These are phyloP conservation scores for Eupithecia dodoneata DNA, from an alignment of 2,888 invertebrate species.

Conservation along the genomic window DNA sequence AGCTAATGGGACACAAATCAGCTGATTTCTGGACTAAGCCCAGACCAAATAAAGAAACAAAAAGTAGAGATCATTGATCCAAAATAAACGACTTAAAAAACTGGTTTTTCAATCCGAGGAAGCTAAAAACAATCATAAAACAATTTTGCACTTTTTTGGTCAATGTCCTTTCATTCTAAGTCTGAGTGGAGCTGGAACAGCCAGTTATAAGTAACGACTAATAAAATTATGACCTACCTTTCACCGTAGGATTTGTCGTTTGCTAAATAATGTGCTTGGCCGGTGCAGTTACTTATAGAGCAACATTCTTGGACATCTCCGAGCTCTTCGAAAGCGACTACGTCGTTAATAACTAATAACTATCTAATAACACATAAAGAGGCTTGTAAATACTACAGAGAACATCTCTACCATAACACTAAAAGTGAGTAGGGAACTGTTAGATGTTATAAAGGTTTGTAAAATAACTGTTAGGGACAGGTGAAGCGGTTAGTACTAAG, in stretches of 20 bases:
- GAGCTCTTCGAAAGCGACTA: constrained; percentile 42
- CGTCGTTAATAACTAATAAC: constrained; percentile 47
- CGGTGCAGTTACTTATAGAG: constrained; percentile 46
- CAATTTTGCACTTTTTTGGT: constrained; percentile 34
- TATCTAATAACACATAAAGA: constrained; percentile 36
- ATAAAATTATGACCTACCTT: constrained; percentile 47
- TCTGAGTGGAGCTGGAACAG: constrained; percentile 17
- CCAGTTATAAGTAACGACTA: constrained; percentile 34
- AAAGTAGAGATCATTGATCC: constrained; percentile 32
- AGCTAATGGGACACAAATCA: constrained; percentile 38
- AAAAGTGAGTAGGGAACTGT: constrained; percentile 33
- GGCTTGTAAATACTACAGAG: constrained; percentile 43
- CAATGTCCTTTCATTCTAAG: constrained; percentile 23
- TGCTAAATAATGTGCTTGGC: constrained; percentile 42
- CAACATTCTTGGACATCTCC: constrained; percentile 46
- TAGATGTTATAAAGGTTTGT: constrained; percentile 16
- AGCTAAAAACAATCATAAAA: constrained; percentile 28
- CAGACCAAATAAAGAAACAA: constrained; percentile 30
- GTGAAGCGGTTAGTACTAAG: constrained; percentile 1
- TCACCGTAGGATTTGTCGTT: constrained; percentile 50
- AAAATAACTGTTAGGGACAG: constrained; percentile 6
- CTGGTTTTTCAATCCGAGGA: constrained; percentile 27
- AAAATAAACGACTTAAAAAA: constrained; percentile 33
- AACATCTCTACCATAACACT: constrained; percentile 42
- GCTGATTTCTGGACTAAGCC: constrained; percentile 42